A percentile compares a stretch with the other conserved stretches of the same genome.
Evolutionary conservation across 2,888 invertebrate genomes (phyloP).

Genomic region (Temnothorax ravouxi): DNA sequence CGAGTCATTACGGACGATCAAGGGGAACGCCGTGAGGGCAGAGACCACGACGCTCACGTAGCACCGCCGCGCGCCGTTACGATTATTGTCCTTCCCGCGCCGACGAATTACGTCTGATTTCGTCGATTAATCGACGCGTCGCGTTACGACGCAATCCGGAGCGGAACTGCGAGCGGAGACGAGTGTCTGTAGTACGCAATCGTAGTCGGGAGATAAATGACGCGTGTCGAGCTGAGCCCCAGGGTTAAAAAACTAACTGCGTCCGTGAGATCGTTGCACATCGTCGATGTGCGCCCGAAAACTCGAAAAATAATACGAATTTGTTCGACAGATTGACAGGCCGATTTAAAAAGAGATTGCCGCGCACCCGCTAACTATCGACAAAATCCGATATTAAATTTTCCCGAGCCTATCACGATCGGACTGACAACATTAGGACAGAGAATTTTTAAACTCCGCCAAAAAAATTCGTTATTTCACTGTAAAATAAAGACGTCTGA

Average conservation of each 20-base stretch:
- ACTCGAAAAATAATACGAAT: constrained; percentile 47
- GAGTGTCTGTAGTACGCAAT: constrained; percentile 62
- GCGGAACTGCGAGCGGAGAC: constrained; percentile 50
- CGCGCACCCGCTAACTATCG: constrained; percentile 50
- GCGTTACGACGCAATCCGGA: constrained; percentile 44
- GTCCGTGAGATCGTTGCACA: constrained; percentile 34
- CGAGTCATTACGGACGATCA: constrained; percentile 52
- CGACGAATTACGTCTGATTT: constrained; percentile 63
- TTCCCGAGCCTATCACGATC: constrained; percentile 34
- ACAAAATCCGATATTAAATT: constrained; percentile 49
- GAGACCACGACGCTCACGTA: constrained; percentile 28
- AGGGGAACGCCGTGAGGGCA: constrained; percentile 47
- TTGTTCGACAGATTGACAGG: constrained; percentile 41
- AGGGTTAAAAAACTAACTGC: constrained; percentile 30
- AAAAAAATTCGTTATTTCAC: neutral
- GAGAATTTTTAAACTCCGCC: constrained; percentile 3
- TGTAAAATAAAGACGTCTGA: neutral
- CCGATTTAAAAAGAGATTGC: constrained; percentile 55
- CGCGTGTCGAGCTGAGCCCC: constrained; percentile 45
- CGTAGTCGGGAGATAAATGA: constrained; percentile 68
- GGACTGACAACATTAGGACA: neutral
- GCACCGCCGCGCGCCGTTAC: constrained; percentile 18
- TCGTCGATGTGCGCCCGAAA: constrained; percentile 16
- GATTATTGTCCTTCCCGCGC: constrained; percentile 29
- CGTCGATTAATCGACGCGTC: constrained; percentile 66